A percentile compares a stretch with the other conserved stretches of the same genome.
These are phyloP conservation scores for Drosophila villosipedis DNA, from an alignment of 2,888 invertebrate genomes.

Conservation along the genomic window DNA sequence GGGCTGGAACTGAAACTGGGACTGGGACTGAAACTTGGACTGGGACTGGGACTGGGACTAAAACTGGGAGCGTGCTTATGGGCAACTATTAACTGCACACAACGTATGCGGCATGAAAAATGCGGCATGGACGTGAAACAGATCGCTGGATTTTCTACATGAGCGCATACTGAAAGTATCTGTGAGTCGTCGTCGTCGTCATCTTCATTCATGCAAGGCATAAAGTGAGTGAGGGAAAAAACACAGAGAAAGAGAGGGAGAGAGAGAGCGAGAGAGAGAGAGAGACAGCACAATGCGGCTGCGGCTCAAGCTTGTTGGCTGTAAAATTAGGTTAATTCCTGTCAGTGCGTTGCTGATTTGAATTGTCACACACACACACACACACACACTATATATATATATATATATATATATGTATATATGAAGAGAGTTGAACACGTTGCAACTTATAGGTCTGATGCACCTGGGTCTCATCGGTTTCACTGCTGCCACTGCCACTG, in stretches of 20 bases:
- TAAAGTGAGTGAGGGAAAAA: not conserved
- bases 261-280: constrained; percentile 1
- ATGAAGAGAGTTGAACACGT: constrained; percentile 12
- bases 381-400: constrained; percentile 56
- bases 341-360: constrained; percentile 79
- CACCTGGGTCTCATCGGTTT: constrained; percentile 51
- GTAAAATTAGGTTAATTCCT: constrained; percentile 82
- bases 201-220: constrained; percentile 62
- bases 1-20: constrained; percentile 2
- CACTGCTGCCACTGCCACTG: constrained; percentile 10
- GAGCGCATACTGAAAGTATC: constrained; percentile 80
- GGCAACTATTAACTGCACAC: constrained; percentile 81
- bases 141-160: constrained; percentile 84
- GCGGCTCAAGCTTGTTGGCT: constrained; percentile 68
- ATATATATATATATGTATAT: not conserved
- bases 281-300: constrained; percentile 12
- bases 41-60: constrained; percentile 6
- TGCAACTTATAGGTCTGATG: constrained; percentile 12
- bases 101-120: constrained; percentile 80
- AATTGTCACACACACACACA: constrained; percentile 76
- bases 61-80: constrained; percentile 68
- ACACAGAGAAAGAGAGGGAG: not conserved
- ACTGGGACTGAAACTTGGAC: not conserved
- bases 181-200: constrained; percentile 39
- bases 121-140: constrained; percentile 83